These are phyloP conservation scores for Adineta ricciae DNA, from an alignment of 2,888 invertebrate species.

Conservation along the genomic window DNA sequence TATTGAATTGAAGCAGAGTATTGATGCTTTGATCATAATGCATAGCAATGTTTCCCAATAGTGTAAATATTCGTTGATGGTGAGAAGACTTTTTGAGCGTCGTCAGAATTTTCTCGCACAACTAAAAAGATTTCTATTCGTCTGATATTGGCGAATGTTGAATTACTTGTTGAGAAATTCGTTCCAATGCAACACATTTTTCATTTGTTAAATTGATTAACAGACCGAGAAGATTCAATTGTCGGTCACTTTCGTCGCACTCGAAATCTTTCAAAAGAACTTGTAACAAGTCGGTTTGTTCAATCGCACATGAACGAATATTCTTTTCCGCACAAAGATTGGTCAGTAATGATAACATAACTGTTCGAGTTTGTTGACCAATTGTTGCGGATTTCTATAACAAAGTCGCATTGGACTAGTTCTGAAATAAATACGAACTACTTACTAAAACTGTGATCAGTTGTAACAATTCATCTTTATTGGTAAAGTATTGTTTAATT, in stretches of 20 bases:
- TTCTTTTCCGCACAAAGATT: background rate
- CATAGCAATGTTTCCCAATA: background rate
- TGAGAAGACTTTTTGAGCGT: background rate
- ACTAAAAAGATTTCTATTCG: background rate
- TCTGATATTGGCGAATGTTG: background rate
- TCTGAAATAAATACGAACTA: too few species aligned
- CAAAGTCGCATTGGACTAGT: background rate
- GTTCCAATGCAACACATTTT: background rate
- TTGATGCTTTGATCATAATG: background rate
- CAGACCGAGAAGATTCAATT: background rate
- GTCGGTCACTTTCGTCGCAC: background rate
- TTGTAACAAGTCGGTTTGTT: background rate
- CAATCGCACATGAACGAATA: background rate
- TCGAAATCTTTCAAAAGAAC: background rate
- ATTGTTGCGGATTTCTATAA: background rate
- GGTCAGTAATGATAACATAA: background rate
- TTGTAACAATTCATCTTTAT: background rate
- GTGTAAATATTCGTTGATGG: slow-evolving; percentile 6
- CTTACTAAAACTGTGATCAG: background rate
- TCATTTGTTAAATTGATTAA: background rate
- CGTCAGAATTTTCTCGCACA: background rate
- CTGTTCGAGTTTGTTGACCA: background rate
- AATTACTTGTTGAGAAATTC: background rate
- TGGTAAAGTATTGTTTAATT: background rate
- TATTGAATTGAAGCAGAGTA: background rate